Base-by-base conservation (phyloP, 2,888 invertebrate species). In the Papilio gigon region DNA sequence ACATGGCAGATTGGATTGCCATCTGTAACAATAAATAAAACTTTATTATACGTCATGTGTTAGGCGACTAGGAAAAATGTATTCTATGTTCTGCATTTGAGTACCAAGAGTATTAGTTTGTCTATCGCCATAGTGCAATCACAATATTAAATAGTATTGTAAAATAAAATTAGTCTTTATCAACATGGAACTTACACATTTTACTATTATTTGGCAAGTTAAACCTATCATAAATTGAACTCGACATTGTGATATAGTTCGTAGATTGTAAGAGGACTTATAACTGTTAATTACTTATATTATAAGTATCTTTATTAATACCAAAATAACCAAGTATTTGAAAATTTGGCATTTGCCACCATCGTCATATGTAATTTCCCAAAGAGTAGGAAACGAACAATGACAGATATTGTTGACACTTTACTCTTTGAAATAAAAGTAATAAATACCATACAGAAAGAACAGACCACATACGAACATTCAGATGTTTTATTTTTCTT, bases 1-100 rank as follows among this genome's bases (percentile, higher is more conserved):
- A 81, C 78, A 64, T 75, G 73, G 25, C 70, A 68, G n/a, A 72
- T 71, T 8, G 70, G 60, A 12, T 65, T 68, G 9, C 47, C 27
- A 56, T 60, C 72, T 72, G 59, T 17, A 69, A 62, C 17, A 56
- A 11, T 11, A 30, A 5, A 17, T 42, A n/a, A 53, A 30, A 17
- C 5, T 30, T 11, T 1, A 20, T 22, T 11, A 3, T 30, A 22
- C 22, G 1, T 14, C 2, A 9, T 17, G 5, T 33, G 30, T 25
- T 56, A 17, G n/a, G 74, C 71, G 1, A 76, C 71, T 5, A 14
- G 17, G 44, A 14, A 44, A 44, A 42, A 17, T 44, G 1, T 17
- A 6, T 14, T n/a, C n/a, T n/a, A n/a, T n/a, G n/a, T n/a, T n/a
- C n/a, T n/a, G n/a, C n/a, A n/a, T n/a, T n/a, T n/a, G n/a, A n/a